Evolutionary conservation across 2,113 vertebrate species (phyloP).

Genomic region (Crotalus helleri): DNA sequence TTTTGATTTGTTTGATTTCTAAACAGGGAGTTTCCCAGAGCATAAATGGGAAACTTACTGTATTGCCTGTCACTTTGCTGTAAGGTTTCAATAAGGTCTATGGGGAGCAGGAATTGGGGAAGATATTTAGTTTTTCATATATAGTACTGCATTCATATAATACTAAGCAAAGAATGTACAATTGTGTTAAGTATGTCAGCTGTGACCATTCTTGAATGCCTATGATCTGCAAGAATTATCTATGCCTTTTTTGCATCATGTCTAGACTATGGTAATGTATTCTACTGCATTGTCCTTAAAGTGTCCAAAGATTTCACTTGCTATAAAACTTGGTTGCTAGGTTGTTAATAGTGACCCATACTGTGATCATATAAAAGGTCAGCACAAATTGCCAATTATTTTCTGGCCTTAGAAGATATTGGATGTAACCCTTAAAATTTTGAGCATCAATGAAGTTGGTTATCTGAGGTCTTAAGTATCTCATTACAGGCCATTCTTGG

Average conservation of each 20-base stretch:
- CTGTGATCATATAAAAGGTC: neutral
- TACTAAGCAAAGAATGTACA: neutral
- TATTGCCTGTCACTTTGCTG: neutral
- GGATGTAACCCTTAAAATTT: neutral
- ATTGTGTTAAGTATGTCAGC: neutral
- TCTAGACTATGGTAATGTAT: neutral
- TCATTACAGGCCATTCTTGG: neutral
- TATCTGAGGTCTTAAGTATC: neutral
- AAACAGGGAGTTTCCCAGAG: neutral
- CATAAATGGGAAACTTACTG: neutral
- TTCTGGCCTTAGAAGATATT: neutral
- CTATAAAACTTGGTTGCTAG: neutral
- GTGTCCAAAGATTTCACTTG: neutral
- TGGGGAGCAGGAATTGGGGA: neutral
- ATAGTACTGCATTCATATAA: neutral
- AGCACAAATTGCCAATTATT: neutral
- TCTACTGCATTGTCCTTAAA: neutral
- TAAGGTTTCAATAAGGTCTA: neutral
- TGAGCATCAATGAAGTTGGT: neutral
- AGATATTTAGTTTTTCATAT: neutral
- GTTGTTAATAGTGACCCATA: neutral
- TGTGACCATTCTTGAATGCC: neutral
- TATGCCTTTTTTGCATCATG: neutral
- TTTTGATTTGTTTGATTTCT: neutral
- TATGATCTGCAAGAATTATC: neutral